Base-by-base conservation (phyloP, 2,888 invertebrate genomes). In the Cepaea hortensis region DNA sequence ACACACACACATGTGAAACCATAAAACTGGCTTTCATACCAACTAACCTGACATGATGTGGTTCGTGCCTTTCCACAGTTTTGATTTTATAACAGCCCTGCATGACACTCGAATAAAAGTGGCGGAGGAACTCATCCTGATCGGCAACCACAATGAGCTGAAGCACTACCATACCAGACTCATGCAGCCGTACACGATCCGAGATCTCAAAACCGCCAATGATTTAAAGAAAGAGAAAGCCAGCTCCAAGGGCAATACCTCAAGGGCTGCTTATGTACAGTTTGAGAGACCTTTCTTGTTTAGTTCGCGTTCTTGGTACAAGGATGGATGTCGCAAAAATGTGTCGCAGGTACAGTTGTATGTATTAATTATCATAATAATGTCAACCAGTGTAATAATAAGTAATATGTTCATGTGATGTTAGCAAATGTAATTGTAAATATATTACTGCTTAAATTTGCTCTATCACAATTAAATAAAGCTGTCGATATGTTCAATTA, bases 211-310 rank as follows among this genome's bases (percentile, higher is more conserved):
- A 68, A 76, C 75, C 0, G 35, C 81, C 68, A 55, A 15, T 3
- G 81, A 87, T 75, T 80, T 87, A 65, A 35, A 11, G 23, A 62
- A 75, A 35, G n/a, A 75, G 75, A 76, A 72, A 18, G 4, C 7
- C 11, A 73, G 50, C 81, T 55, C 35, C 35, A 35, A 65, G 13
- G 62, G 70, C 18, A 18, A 15, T 13, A 3, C 9, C 6, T 77
- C 88, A 73, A 90, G 89, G 82, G 88, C 89, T 13, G 91, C 91
- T 9, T 90, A 88, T 23, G 90, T 92, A 20, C 93, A 94, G 91
- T 92, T 94, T 85, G 91, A 91, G 81, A 88, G 88, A 6, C 94
- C 94, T 5, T 94, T 94, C 90, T 83, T 90, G 75, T 92, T 91
- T 90, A 92, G 92, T 65, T 90, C 93, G 5, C 81, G 87, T 3